Evolutionary conservation across 2,888 invertebrate species (phyloP).

Genomic region (Drosophila leonis): DNA sequence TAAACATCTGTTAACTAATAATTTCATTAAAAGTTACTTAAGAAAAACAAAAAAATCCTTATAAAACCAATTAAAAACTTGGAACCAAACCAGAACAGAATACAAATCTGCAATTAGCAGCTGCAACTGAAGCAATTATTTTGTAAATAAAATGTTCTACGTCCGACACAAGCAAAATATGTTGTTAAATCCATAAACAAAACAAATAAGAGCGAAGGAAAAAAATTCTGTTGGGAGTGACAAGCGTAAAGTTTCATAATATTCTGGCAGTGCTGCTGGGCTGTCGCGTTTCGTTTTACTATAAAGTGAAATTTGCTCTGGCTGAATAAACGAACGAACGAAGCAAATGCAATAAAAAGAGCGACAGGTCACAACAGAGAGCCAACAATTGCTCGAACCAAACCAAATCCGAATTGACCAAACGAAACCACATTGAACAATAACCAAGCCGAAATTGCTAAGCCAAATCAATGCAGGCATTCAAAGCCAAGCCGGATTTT

Average conservation of each 20-base stretch:
- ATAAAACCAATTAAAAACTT: not conserved
- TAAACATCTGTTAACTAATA: not conserved
- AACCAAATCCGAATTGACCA: constrained; percentile 20
- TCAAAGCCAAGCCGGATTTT: constrained; percentile 37
- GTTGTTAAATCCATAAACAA: not conserved
- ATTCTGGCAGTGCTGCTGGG: not conserved
- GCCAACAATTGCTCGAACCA: constrained; percentile 35
- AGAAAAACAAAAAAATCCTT: not conserved
- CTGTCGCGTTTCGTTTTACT: constrained; percentile 41
- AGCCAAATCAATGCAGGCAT: constrained; percentile 66
- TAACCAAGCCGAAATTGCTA: constrained; percentile 40
- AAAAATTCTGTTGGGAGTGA: not conserved
- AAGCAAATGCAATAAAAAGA: constrained; percentile 51
- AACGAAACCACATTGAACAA: constrained; percentile 34
- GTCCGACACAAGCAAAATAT: not conserved
- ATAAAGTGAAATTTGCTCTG: constrained; percentile 56
- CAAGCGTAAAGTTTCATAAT: not conserved
- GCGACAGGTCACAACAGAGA: constrained; percentile 34
- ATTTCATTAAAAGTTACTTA: not conserved
- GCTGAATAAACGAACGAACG: constrained; percentile 32
- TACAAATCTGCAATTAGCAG: constrained; percentile 4
- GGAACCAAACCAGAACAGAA: not conserved
- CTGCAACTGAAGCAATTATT: constrained; percentile 12
- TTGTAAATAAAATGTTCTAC: constrained; percentile 6
- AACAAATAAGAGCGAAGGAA: not conserved